These are phyloP conservation scores for Hydraecia micacea DNA, from an alignment of 2,888 invertebrate genomes.

Conservation along the genomic window DNA sequence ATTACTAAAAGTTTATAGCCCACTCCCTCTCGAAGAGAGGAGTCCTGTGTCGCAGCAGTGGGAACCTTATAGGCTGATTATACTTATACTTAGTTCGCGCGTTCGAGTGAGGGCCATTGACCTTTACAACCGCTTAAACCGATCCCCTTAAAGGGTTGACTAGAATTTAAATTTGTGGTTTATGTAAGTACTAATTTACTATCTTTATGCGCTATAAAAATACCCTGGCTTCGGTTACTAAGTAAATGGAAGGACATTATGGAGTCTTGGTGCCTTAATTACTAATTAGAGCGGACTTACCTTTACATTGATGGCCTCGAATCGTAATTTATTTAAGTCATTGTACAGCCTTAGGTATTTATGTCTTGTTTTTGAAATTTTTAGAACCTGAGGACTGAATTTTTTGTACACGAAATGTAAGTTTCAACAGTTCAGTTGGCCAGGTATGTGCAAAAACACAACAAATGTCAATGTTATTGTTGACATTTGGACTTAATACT, in stretches of 20 bases:
- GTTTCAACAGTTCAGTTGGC: no score
- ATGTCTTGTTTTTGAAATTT: not conserved
- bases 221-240: constrained; percentile 6
- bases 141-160: not conserved
- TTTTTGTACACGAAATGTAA: no score
- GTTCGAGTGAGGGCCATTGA: no score
- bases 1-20: no score
- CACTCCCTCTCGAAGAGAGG: no score
- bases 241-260: constrained; percentile 11
- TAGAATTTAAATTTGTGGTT: constrained; percentile 24
- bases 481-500: no score
- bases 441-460: no score
- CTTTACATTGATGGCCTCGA: not conserved
- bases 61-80: no score
- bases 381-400: not conserved
- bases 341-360: not conserved
- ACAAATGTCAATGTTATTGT: no score
- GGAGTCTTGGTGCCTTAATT: constrained; percentile 16
- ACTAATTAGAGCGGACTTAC: constrained; percentile 22
- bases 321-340: not conserved
- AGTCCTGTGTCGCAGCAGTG: no score
- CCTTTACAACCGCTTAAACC: not conserved
- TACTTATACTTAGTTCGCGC: not conserved
- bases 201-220: constrained; percentile 33
- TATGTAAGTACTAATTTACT: constrained; percentile 29